Conservation (phyloP, 2,113 vertebrate species). For the Melanerpes aurifrons region DNA sequence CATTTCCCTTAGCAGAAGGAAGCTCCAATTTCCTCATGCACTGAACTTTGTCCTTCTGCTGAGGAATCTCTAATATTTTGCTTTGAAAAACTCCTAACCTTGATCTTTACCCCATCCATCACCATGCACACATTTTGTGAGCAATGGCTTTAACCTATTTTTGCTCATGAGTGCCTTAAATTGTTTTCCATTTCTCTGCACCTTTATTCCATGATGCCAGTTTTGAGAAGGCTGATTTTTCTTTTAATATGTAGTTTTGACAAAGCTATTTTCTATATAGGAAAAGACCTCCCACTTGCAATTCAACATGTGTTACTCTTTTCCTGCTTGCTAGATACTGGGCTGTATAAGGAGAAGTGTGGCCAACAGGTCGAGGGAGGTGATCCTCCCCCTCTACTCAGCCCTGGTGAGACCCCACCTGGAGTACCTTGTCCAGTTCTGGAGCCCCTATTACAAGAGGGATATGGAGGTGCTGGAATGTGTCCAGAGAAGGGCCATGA, state of each 20-base stretch:
- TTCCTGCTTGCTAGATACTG: not conserved
- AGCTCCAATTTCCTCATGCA: not conserved
- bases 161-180: not conserved
- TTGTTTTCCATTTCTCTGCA: not conserved
- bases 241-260: not conserved
- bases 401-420: too few relatives aligned
- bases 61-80: not conserved
- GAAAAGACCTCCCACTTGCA: not conserved
- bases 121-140: not conserved
- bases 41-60: slow-evolving; percentile 5
- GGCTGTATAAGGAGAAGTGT: too few relatives aligned
- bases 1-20: not conserved
- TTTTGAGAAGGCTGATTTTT: not conserved
- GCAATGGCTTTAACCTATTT: not conserved
- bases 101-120: not conserved
- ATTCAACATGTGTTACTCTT: not conserved
- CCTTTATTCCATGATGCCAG: not conserved
- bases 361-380: too few relatives aligned
- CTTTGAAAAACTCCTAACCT: not conserved
- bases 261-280: not conserved
- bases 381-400: too few relatives aligned
- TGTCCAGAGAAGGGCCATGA: too few relatives aligned
- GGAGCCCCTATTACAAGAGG: too few relatives aligned
- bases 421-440: too few relatives aligned
- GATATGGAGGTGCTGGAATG: too few relatives aligned